Percentiles rank a stretch among this genome's conserved stretches.
Evolutionary conservation across 2,113 vertebrate species (phyloP).

Genomic region (Otus sunia): DNA sequence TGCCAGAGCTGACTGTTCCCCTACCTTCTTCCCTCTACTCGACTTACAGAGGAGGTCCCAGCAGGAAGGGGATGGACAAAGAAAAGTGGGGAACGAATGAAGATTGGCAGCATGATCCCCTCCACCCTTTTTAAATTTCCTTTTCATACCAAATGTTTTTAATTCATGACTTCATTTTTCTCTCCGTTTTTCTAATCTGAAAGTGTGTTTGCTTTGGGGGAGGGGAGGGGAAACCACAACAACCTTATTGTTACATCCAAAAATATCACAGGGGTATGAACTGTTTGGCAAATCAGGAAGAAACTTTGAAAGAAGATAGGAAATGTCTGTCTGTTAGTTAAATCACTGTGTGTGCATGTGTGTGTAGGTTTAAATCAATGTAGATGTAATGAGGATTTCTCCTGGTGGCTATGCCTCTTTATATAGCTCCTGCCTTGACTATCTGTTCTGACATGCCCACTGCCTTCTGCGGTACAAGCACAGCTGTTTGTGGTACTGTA

Average conservation of each 20-base stretch:
- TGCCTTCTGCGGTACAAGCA: background rate
- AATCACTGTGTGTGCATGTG: background rate
- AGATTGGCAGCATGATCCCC: background rate
- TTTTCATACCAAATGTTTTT: background rate
- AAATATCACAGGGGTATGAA: background rate
- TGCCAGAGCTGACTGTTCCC: background rate
- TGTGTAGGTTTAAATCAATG: background rate
- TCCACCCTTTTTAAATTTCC: background rate
- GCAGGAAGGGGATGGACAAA: background rate
- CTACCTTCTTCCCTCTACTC: background rate
- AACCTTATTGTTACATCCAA: background rate
- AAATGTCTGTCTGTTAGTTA: background rate
- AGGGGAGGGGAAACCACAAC: background rate
- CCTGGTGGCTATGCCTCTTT: background rate
- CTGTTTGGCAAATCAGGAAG: background rate
- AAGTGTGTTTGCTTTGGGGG: background rate
- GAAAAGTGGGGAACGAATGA: background rate
- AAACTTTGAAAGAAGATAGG: background rate
- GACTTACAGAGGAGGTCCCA: background rate
- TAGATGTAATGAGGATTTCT: background rate
- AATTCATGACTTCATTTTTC: background rate
- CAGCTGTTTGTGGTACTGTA: background rate
- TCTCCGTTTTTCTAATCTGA: background rate
- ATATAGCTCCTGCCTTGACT: background rate
- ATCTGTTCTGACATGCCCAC: background rate